phyloP scores from a whole-genome alignment of 2,113 vertebrate genomes.

The Pseudopodoces humilis region DNA sequence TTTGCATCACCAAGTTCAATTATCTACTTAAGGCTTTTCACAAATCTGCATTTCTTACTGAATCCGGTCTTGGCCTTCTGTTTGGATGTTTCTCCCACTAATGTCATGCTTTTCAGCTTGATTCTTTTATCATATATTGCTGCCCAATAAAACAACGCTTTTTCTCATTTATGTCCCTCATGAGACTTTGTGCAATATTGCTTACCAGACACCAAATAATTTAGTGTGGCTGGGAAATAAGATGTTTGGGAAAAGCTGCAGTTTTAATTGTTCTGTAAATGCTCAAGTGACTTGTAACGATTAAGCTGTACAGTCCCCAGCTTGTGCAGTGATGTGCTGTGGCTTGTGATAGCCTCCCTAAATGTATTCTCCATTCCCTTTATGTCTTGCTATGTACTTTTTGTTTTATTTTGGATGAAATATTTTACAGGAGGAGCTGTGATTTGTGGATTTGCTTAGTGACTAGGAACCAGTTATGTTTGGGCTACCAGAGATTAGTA shows the following conservation, averaged over 20 bases:
- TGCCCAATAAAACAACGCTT: background rate
- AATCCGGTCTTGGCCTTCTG: background rate
- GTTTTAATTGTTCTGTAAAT: background rate
- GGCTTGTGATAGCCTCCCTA: background rate
- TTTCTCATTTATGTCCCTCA: background rate
- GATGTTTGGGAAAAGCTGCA: background rate
- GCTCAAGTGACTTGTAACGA: background rate
- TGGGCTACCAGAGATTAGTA: background rate
- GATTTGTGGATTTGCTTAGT: background rate
- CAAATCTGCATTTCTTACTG: background rate
- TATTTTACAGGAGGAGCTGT: background rate
- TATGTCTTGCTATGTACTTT: background rate
- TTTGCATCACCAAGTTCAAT: background rate
- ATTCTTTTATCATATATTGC: background rate
- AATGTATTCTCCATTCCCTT: background rate
- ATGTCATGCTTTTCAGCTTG: background rate
- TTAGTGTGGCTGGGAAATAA: background rate
- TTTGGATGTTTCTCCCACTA: constrained; percentile 2
- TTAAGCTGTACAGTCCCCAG: background rate
- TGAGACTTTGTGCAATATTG: background rate
- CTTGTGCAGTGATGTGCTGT: background rate
- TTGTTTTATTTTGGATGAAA: background rate
- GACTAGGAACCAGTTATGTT: background rate
- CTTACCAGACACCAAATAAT: background rate
- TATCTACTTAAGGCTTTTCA: constrained; percentile 10